Percentiles rank a stretch among this genome's conserved stretches.
phyloP scores from a whole-genome alignment of 2,888 invertebrate species.

The Ormyrus nitidulus region DNA sequence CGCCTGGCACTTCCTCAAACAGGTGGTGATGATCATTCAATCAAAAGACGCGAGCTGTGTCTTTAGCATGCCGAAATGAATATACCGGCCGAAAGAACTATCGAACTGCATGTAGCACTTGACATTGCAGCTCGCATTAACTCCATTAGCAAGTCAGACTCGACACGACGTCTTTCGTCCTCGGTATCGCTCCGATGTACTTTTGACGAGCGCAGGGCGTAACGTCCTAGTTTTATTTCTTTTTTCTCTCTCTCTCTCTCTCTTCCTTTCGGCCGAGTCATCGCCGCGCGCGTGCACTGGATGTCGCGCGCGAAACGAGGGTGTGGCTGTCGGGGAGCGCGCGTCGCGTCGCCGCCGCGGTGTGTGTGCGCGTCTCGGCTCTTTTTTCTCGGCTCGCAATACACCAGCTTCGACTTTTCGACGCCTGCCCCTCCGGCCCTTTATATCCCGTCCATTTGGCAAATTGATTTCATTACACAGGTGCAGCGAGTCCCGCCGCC shows the following conservation, averaged over 20 bases:
- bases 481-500: constrained; percentile 32
- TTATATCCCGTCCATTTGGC: constrained; percentile 62
- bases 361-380: background rate
- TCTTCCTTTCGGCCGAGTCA: constrained; percentile 59
- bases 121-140: background rate
- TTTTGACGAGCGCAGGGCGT: too few species aligned
- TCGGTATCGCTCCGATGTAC: constrained; percentile 15
- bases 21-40: too few species aligned
- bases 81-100: too few species aligned
- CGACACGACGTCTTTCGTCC: constrained; percentile 31
- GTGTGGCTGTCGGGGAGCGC: constrained; percentile 61
- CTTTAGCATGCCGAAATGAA: too few species aligned
- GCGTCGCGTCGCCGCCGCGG: too few species aligned
- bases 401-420: constrained; percentile 36
- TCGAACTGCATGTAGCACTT: too few species aligned
- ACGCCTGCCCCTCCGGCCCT: constrained; percentile 43
- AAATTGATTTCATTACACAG: constrained; percentile 65
- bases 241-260: background rate
- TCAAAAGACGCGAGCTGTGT: too few species aligned
- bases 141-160: constrained; percentile 30
- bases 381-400: constrained; percentile 15
- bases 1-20: too few species aligned
- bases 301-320: constrained; percentile 60
- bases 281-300: constrained; percentile 54
- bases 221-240: too few species aligned